Conservation (phyloP, 1,140 invertebrate species). For the Aphis gossypii region DNA sequence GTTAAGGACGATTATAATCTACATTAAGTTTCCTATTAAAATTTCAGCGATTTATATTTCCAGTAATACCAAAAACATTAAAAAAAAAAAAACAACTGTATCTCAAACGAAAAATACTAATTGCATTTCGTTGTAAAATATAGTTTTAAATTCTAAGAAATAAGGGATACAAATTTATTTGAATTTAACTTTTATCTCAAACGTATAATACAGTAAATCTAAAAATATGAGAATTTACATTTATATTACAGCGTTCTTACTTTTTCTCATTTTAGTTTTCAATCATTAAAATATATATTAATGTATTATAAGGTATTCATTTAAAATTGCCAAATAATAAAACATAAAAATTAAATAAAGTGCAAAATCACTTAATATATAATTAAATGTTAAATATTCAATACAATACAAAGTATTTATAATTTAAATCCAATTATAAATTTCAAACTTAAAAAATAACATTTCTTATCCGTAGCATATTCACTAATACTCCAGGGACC, state of each 20-base stretch:
- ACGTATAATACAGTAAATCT: background rate
- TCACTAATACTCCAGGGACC: background rate
- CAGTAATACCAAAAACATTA: background rate
- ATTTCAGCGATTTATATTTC: background rate
- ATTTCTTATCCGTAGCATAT: background rate
- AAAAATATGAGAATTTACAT: background rate
- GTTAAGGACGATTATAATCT: background rate
- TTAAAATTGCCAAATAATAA: background rate
- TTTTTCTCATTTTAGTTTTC: background rate
- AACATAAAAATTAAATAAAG: background rate
- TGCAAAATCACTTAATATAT: background rate
- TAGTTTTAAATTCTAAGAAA: slow-evolving; percentile 1
- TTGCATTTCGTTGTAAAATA: background rate
- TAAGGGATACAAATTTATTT: background rate
- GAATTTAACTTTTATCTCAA: slow-evolving; percentile 14
- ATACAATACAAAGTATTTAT: background rate
- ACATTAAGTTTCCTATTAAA: slow-evolving; percentile 15
- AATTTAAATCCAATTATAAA: slow-evolving; percentile 28
- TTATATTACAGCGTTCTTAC: background rate
- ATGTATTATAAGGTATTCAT: background rate
- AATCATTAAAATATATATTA: background rate
- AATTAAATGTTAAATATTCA: background rate
- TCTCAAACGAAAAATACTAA: slow-evolving; percentile 30
- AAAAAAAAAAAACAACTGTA: background rate
- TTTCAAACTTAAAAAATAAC: background rate